Evolutionary conservation across 2,113 vertebrate genomes (phyloP).

Genomic region (Dasypus novemcinctus): DNA sequence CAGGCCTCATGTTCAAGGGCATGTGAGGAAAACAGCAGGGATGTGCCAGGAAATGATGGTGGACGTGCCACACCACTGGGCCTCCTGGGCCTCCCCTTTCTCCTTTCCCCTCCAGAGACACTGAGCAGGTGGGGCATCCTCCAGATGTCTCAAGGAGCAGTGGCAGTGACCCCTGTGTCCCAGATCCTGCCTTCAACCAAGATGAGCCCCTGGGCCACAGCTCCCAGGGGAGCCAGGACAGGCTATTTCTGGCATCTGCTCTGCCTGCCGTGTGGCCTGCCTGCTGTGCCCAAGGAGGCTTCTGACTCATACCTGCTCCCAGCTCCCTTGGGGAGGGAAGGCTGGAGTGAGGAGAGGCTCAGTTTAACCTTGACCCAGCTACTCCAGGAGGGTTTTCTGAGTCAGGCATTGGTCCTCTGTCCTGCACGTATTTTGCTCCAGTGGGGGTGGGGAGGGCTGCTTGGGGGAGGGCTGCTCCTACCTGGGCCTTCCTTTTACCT

Average conservation of each 20-base stretch:
- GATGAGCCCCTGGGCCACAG: neutral
- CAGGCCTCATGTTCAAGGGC: neutral
- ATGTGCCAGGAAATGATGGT: neutral
- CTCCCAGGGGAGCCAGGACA: conserved; percentile 45
- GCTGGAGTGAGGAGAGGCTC: neutral
- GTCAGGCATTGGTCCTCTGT: neutral
- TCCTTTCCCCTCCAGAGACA: neutral
- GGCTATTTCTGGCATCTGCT: conserved; percentile 50
- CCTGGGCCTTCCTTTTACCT: conserved; percentile 86
- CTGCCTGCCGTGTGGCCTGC: neutral
- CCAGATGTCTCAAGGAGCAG: neutral
- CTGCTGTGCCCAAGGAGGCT: conserved; percentile 13
- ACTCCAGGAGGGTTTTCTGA: neutral
- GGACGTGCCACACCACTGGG: neutral
- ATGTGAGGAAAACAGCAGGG: neutral
- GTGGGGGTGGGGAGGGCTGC: neutral
- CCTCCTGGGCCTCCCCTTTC: neutral
- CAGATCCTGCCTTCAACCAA: neutral
- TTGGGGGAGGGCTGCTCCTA: neutral
- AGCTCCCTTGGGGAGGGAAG: conserved; percentile 29
- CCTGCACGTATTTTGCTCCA: neutral
- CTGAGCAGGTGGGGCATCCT: neutral
- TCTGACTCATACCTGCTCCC: conserved; percentile 61
- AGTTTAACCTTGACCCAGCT: conserved; percentile 58
- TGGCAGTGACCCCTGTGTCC: neutral